Evolutionary conservation across 2,888 invertebrate species (phyloP), one percentile per base, ranked within the genome.

Genomic region (Galerucella pusilla): DNA sequence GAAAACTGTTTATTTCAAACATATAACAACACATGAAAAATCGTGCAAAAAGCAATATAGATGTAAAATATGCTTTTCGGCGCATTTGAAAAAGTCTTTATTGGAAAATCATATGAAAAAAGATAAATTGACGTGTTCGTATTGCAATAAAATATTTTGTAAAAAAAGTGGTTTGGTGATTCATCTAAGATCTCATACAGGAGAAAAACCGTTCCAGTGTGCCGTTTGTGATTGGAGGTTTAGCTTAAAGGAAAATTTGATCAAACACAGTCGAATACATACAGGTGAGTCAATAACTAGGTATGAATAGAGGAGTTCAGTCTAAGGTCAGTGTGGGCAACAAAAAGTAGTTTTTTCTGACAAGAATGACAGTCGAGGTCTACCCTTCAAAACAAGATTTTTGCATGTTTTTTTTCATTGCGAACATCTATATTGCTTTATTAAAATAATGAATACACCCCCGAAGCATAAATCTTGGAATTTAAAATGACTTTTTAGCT

Each of bases 251-350:
- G 81, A 83, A 2, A 81, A 83, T 79, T 74, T 85, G 35, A 81
- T 81, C 6, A 85, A 84, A 73, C 86, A 86, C 67, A 75, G 77
- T 7, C 74, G 85, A 46, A 84, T 84, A 20, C 87, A 87, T 66
- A 86, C 86, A 0, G 86, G 86, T 2, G 85, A 86, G 64, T 46
- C 9, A 7, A 65, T 12, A 20, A 59, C 9, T 20, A 25, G 59
- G 6, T 20, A 7, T 16, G 59, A 4, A 5, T 20, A 25, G 11
- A 20, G 10, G 20, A 20, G 3, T n/a, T 5, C n/a, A n/a, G n/a
- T n/a, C n/a, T n/a, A n/a, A n/a, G n/a, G n/a, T n/a, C n/a, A n/a
- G n/a, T n/a, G n/a, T n/a, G n/a, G n/a, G n/a, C n/a, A n/a, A n/a
- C n/a, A n/a, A n/a, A n/a, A n/a, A n/a, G n/a, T n/a, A n/a, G n/a